Conservation (phyloP, 1,140 invertebrate species). For the Calosoma granatense region DNA sequence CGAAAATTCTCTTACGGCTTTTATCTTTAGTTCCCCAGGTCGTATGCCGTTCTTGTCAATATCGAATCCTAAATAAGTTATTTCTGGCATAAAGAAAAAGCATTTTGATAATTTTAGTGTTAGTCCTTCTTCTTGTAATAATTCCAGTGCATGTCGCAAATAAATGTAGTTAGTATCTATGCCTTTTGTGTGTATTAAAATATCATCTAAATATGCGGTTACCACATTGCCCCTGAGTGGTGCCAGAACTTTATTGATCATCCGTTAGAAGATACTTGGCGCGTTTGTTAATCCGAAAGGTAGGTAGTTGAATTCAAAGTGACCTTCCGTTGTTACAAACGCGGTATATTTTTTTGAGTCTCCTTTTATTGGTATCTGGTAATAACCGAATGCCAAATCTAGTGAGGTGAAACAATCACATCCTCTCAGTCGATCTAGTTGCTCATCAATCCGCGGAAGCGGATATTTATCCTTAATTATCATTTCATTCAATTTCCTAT, state of each 20-base stretch:
- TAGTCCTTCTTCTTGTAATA: slow-evolving; percentile 15
- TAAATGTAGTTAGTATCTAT: slow-evolving; percentile 16
- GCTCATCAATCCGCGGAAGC: slow-evolving; percentile 35
- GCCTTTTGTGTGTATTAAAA: slow-evolving; percentile 16
- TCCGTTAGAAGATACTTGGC: slow-evolving; percentile 31
- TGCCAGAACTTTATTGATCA: slow-evolving; percentile 27
- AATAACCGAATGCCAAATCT: slow-evolving; percentile 14
- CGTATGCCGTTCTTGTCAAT: slow-evolving; percentile 13
- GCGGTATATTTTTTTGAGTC: slow-evolving; percentile 6
- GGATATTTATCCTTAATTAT: slow-evolving; percentile 34
- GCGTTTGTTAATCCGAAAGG: slow-evolving; percentile 36
- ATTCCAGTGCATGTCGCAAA: slow-evolving; percentile 19
- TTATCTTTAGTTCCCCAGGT: slow-evolving; percentile 20
- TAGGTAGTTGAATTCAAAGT: slow-evolving; percentile 34
- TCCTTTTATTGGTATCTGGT: slow-evolving; percentile 15
- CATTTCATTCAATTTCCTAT: slow-evolving; percentile 34
- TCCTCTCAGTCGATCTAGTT: slow-evolving; percentile 27
- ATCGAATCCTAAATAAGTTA: slow-evolving; percentile 18
- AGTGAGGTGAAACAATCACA: slow-evolving; percentile 28
- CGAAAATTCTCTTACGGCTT: slow-evolving; percentile 20
- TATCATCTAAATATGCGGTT: slow-evolving; percentile 17
- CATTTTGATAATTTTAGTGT: slow-evolving; percentile 23
- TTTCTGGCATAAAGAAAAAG: slow-evolving; percentile 18
- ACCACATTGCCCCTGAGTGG: slow-evolving; percentile 13
- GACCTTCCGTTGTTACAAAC: slow-evolving; percentile 22